Evolutionary conservation across 1,140 invertebrate species (phyloP), one percentile per base, ranked within the genome.

Genomic region (Gryon sp.): DNA sequence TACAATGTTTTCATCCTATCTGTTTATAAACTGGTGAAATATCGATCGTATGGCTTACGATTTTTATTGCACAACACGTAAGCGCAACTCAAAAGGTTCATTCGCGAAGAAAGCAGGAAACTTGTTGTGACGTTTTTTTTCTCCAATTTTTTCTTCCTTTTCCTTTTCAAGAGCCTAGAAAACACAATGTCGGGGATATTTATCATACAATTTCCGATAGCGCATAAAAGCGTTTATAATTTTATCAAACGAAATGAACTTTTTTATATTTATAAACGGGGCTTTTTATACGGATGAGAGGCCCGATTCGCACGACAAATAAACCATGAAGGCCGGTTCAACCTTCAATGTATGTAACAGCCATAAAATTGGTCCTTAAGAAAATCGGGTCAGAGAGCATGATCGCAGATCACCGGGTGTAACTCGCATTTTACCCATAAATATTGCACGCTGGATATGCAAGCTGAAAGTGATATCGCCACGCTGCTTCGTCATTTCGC

Each of bases 381-480:
- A 73, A 66, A 78, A 78, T 73, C 68, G 55, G 75, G 68, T 78
- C 75, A 78, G 32, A 63, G 68, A 73, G 63, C 75, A 78, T 78
- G 28, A 78, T 69, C 19, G 48, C 62, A 62, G 62, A 68, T 77
- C 75, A 53, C 14, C 62, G 66, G 36, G 7, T 72, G 48, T 30
- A 48, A 52, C 63, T 63, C 50, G 26, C 63, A 20, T 55, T 76
- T 70, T 41, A 26, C 41, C n/a, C 30, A 60, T 66, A 60, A 65
- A 77, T 77, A 70, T 65, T 76, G 46, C 60, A 43, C 48, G n/a
- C 11, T 30, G 9, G 3, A 46, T 40, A 12, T 34, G 57, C 28
- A 8, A 30, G 28, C 38, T 26, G 20, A 55, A 50, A 60, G 57
- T 32, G 16, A 50, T 53, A 48, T 57, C 41, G 14, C n/a, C n/a